Evolutionary conservation across 2,113 vertebrate genomes (phyloP).

Genomic region (Gallinago media): DNA sequence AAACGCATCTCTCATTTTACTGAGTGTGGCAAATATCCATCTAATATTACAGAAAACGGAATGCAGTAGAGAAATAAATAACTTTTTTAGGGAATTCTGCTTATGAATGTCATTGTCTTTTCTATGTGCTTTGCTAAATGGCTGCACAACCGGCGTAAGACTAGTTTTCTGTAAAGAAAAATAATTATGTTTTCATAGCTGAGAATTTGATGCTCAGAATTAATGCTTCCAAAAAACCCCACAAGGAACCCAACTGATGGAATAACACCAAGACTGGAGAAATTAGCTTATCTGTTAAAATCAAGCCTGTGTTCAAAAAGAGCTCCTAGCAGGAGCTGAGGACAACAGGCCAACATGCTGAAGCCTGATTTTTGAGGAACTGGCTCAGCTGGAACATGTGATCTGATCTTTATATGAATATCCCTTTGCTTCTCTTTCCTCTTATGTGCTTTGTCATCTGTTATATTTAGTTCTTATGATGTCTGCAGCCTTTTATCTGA

Average conservation of each 20-base stretch:
- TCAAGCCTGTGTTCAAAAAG: not conserved
- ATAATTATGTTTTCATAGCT: not conserved
- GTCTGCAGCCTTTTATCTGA: not conserved
- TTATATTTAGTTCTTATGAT: not conserved
- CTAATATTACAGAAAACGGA: not conserved
- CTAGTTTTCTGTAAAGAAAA: not conserved
- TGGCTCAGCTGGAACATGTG: not conserved
- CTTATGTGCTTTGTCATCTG: not conserved
- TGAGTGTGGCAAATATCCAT: not conserved
- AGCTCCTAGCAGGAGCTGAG: fast-evolving
- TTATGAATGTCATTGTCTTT: not conserved
- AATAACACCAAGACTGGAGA: not conserved
- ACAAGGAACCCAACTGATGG: not conserved
- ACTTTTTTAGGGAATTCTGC: not conserved
- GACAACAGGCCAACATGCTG: not conserved
- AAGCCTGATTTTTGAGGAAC: not conserved
- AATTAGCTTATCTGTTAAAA: not conserved
- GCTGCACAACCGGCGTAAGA: too few species aligned
- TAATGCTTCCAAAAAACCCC: not conserved
- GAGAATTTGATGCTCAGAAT: not conserved
- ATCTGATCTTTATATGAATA: not conserved
- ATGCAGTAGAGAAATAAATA: not conserved
- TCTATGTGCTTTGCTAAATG: not conserved
- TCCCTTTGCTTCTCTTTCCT: not conserved
- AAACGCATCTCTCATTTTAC: not conserved